These are phyloP conservation scores for Pseudochirops cupreus DNA, from an alignment of 2,797 vertebrate genomes.

Conservation along the genomic window DNA sequence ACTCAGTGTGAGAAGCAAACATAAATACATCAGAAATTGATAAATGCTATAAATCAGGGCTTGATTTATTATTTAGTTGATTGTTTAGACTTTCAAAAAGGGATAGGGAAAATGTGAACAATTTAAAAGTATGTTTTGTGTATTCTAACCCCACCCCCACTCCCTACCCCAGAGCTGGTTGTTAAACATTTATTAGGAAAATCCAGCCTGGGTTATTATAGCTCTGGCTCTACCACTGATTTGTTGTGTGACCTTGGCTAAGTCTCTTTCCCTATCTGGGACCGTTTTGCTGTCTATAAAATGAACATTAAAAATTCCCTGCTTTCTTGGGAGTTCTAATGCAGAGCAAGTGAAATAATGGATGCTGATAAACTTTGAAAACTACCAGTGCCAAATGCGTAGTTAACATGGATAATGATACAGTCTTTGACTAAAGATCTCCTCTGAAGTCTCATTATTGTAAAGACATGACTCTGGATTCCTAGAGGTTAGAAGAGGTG, in stretches of 20 bases:
- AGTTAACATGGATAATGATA: not conserved
- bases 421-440: too few relatives aligned
- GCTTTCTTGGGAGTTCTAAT: not conserved
- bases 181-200: not conserved
- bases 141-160: not conserved
- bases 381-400: not conserved
- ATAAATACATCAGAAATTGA: not conserved
- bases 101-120: not conserved
- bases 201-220: not conserved
- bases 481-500: not conserved
- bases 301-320: not conserved
- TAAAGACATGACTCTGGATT: not conserved
- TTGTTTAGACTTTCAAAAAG: not conserved
- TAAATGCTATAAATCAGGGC: not conserved
- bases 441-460: not conserved
- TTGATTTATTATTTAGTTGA: not conserved
- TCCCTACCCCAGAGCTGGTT: not conserved
- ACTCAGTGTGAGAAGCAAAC: not conserved
- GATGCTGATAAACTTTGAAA: not conserved
- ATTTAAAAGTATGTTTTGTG: not conserved
- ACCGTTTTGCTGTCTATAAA: not conserved
- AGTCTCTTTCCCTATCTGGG: not conserved
- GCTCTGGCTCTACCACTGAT: not conserved
- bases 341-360: not conserved
- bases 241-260: not conserved